Percentiles rank a stretch among this genome's conserved stretches.
Evolutionary conservation across 2,797 vertebrate genomes (phyloP).

Genomic region (Clarias platycephalus): DNA sequence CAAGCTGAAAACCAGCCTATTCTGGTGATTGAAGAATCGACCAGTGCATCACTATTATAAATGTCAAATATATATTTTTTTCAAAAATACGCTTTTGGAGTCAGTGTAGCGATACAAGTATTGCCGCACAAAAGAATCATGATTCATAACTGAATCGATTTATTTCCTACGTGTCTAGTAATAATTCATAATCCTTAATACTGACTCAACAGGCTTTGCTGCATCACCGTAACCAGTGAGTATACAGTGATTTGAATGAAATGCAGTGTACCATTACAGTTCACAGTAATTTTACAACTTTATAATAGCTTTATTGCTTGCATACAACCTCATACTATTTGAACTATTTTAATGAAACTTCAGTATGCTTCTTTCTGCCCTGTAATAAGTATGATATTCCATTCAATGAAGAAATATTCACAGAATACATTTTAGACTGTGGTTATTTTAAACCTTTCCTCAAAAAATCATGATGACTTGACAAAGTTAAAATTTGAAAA

Average conservation of each 20-base stretch:
- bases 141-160: too few relatives aligned
- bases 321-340: not conserved
- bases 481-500: not conserved
- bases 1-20: too few relatives aligned
- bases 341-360: not conserved
- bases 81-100: too few relatives aligned
- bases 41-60: too few relatives aligned
- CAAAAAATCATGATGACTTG: not conserved
- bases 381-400: too few relatives aligned
- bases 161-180: too few relatives aligned
- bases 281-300: too few relatives aligned
- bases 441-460: not conserved
- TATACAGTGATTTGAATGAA: not conserved
- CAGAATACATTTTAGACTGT: not conserved
- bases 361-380: not conserved
- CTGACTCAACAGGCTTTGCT: too few relatives aligned
- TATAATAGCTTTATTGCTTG: not conserved
- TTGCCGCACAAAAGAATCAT: too few relatives aligned
- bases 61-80: too few relatives aligned
- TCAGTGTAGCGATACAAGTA: too few relatives aligned
- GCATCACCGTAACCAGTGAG: not conserved
- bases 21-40: too few relatives aligned
- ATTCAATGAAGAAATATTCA: not conserved
- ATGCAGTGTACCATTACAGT: not conserved
- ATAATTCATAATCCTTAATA: not conserved